Percentiles rank a stretch among this genome's conserved stretches.
Evolutionary conservation across 2,113 vertebrate genomes (phyloP).

Genomic region (Alosa alosa): DNA sequence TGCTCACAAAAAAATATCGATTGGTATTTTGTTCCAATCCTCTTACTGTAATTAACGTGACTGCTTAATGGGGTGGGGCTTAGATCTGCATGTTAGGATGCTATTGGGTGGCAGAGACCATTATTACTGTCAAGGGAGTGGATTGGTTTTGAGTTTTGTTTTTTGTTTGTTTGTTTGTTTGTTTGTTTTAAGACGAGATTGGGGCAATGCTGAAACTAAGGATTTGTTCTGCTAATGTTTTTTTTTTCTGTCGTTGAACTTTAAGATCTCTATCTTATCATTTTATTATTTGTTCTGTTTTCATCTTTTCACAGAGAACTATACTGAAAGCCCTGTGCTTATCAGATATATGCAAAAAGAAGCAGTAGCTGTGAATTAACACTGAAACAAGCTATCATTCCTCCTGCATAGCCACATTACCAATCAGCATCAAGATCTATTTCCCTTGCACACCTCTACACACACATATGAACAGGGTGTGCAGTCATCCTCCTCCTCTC

Average conservation of each 20-base stretch:
- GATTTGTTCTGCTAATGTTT: slow-evolving; percentile 35
- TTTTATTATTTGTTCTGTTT: slow-evolving; percentile 60
- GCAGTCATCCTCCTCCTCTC: not conserved
- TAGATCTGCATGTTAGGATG: slow-evolving; percentile 71
- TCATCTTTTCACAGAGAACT: slow-evolving; percentile 71
- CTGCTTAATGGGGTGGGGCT: slow-evolving; percentile 47
- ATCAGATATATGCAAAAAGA: slow-evolving; percentile 79
- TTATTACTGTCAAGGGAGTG: slow-evolving; percentile 64
- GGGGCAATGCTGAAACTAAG: slow-evolving; percentile 41
- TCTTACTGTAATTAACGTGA: slow-evolving; percentile 39
- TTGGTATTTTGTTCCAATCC: slow-evolving; percentile 44
- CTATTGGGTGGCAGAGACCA: slow-evolving; percentile 65
- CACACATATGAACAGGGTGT: not conserved
- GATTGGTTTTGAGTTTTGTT: slow-evolving; percentile 44
- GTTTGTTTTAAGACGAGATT: slow-evolving; percentile 25
- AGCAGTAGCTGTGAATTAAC: slow-evolving; percentile 75
- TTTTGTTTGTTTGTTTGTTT: slow-evolving; percentile 29
- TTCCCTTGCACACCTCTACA: not conserved
- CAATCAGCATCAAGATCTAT: slow-evolving; percentile 5
- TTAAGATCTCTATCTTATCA: slow-evolving; percentile 47
- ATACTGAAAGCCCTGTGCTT: slow-evolving; percentile 70
- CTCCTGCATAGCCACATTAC: slow-evolving; percentile 56
- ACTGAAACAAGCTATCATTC: slow-evolving; percentile 62
- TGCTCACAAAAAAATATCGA: slow-evolving; percentile 55
- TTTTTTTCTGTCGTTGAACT: slow-evolving; percentile 37